phyloP scores from a whole-genome alignment of 1,140 invertebrate species.

The Lysiphlebus fabarum region DNA sequence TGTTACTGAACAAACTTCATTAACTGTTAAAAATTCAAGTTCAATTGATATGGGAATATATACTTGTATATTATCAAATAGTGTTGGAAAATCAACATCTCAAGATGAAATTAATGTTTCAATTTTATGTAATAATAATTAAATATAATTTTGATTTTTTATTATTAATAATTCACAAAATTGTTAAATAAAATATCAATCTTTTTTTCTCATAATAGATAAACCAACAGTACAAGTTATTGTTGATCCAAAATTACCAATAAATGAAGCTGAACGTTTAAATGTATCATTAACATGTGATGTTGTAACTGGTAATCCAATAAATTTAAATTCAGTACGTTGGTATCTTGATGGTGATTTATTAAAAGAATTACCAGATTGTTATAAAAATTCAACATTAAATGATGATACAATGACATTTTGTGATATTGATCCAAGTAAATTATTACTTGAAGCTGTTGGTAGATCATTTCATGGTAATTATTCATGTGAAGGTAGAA shows the following conservation, averaged over 20 bases:
- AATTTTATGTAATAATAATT: conserved; percentile 77
- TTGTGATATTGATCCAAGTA: conserved; percentile 81
- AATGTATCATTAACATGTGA: conserved; percentile 83
- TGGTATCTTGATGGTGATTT: conserved; percentile 83
- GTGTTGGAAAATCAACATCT: conserved; percentile 69
- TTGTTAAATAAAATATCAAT: conserved; percentile 9
- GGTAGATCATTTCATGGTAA: conserved; percentile 85
- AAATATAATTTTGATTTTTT: background rate
- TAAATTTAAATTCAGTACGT: conserved; percentile 63
- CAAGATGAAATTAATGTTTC: conserved; percentile 68
- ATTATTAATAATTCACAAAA: background rate
- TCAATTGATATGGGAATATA: conserved; percentile 78
- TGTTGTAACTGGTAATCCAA: conserved; percentile 67
- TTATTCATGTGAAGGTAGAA: conserved; percentile 84
- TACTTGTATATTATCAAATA: conserved; percentile 74
- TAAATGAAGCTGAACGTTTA: conserved; percentile 73
- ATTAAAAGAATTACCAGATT: conserved; percentile 81
- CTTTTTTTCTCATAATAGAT: conserved; percentile 63
- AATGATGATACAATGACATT: conserved; percentile 54
- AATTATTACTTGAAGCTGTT: conserved; percentile 76
- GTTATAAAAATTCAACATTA: conserved; percentile 59
- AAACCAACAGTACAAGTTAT: conserved; percentile 73
- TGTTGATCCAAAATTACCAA: conserved; percentile 71
- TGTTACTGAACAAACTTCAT: conserved; percentile 66
- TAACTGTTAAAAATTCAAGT: conserved; percentile 74